Base-by-base conservation (phyloP, 2,888 invertebrate species). In the Cordilura impudica region DNA sequence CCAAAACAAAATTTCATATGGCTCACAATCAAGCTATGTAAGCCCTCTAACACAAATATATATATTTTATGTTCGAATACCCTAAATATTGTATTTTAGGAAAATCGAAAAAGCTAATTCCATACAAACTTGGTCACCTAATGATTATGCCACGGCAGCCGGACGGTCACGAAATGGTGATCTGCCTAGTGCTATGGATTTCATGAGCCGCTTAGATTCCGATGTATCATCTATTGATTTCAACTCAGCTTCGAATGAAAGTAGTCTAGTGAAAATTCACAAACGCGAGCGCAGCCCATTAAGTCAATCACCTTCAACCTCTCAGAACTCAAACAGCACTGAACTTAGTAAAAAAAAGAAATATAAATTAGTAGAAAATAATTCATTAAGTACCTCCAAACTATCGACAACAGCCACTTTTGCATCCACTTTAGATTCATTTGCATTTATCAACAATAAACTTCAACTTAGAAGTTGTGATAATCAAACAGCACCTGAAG, bases 151-250 rank as follows among this genome's bases (percentile, higher is more conserved):
- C 3, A 78, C 79, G 8, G 87, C 87, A 10, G 83, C 86, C 2
- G 88, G 88, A 3, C 83, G 82, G 2, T 70, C 67, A 2, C 43
- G 45, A 4, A 71, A 58, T 19, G 54, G 76, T n/a, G 89, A 89
- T 73, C 90, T 91, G 5, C 91, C 91, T 79, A 89, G 90, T 85
- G 89, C 91, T n/a, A 91, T 90, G 85, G 93, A 93, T 85, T 88
- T 93, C 18, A 92, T 93, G 83, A 92, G 90, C 88, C 92, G 92
- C 47, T 87, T 93, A 51, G 91, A 92, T 81, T 82, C 83, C 0
- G 84, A 88, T 83, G 86, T 88, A 45, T 84, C 85, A 67, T 85
- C 87, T 26, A 91, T 88, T 8, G 87, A 90, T 83, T 90, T 88
- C 80, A 90, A 91, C 71, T 65, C 78, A 29, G 49, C 73, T 2